Evolutionary conservation across 2,113 vertebrate species (phyloP), one percentile per base, ranked within the genome.

Genomic region (Bagarius yarrelli): DNA sequence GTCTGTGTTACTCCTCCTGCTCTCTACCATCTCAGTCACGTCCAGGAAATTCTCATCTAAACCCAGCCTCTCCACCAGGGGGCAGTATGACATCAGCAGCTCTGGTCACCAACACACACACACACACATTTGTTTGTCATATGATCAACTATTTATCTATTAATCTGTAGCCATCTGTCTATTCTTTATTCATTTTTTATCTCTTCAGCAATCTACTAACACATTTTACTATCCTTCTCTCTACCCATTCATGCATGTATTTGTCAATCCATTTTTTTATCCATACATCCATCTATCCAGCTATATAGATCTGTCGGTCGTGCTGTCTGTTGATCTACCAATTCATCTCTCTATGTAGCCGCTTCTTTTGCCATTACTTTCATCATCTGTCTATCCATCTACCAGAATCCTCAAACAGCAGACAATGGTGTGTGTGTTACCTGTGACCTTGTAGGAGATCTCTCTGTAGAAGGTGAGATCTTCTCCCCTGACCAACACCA

Each of bases 41-140:
- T 98, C 97, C 88, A 98, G 81, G 85, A 95, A 98, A 88, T 98
- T 97, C 88, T 98, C 96, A 83, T 98, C 96, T 84, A 96, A 94
- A 34, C 95, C 96, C 27, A 97, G 93, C 76, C 96, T 91, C 84
- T 98, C 96, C n/a, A 98, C 96, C 60, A 94, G 75, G 0, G 94
- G 93, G 88, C 90, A 93, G 87, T 94, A 95, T 27, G 94, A 94
- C 87, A 94, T 92, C 89, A 98, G 83, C 79, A 98, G 76, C 34
- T 94, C 96, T 98, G 88, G 67, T 84, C 34, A 87, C 76, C 77
- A 75, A 85, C 79, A 76, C 59, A 74, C 0, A 72, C 4, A 40
- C 32, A 59, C 25, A 23, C 40, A 69, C 40, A 70, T 23, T 2
- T 5, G 19, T 66, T 32, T 19, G 52, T 52, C 25, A 71, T 4